Evolutionary conservation across 1,140 invertebrate species (phyloP), one percentile per base, ranked within the genome.

Genomic region (Dryas iulia): DNA sequence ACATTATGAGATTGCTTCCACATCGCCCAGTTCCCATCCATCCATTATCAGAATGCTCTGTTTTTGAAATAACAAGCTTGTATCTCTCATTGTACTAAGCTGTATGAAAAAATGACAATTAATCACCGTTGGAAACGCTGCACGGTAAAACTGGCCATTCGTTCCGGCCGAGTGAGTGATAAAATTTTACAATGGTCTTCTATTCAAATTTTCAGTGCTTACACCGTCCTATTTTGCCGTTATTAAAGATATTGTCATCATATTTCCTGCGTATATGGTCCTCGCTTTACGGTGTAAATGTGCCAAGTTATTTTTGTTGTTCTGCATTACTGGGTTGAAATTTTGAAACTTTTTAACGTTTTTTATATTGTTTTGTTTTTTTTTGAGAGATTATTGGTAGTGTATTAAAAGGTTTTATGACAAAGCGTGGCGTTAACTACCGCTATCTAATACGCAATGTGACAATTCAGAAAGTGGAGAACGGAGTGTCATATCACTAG

Each of bases 41-140:
- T 66, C 23, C 18, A 67, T 59, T 67, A 59, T 57, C 53, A 8
- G 65, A 60, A 58, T 54, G 26, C 33, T 23, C 59, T 67, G 58
- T 56, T 60, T 24, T 4, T 53, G 10, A 25, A 47, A 54, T 59
- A 67, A 67, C 47, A 59, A 60, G 58, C 59, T 67, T 67, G 57
- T 28, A 60, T 31, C 65, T 28, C 39, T 67, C 65, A 67, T 67
- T 60, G 65, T 59, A 14, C 33, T 35, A 39, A 60, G 33, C 59
- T 14, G 64, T 58, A 66, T 59, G 63, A 59, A 67, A 67, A 60
- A 67, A 61, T 54, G 65, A 67, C 65, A 67, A 67, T 67, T 67
- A 67, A 67, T 67, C 65, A 59, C 65, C 21, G 25, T 60, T 28
- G 58, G 57, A 60, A 54, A 67, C 52, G 53, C 57, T 59, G 65